Percentiles rank a stretch among this genome's conserved stretches.
These are phyloP conservation scores for Drosophila glabriapex DNA, from an alignment of 2,888 invertebrate genomes.

Conservation along the genomic window DNA sequence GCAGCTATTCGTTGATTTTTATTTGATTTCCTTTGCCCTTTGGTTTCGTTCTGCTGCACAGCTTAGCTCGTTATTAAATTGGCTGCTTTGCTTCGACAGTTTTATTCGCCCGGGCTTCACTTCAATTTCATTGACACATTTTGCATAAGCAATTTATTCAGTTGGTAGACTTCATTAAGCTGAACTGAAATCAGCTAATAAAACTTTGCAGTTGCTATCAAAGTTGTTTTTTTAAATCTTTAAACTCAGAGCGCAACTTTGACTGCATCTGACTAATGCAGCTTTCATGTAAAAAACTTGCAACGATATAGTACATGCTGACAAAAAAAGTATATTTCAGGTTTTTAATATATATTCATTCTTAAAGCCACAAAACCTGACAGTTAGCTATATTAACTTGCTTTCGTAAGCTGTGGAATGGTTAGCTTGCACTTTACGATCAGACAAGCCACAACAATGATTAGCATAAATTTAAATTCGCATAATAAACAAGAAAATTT, in stretches of 20 bases:
- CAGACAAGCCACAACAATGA: slow-evolving; percentile 52
- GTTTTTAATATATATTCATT: slow-evolving; percentile 33
- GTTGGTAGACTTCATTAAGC: slow-evolving; percentile 35
- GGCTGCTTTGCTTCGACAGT: slow-evolving; percentile 38
- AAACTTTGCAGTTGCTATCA: slow-evolving; percentile 20
- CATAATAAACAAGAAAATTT: slow-evolving; percentile 66
- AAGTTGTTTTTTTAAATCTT: slow-evolving; percentile 10
- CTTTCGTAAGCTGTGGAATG: slow-evolving; percentile 17
- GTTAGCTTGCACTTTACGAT: slow-evolving; percentile 39
- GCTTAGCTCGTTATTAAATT: slow-evolving; percentile 48
- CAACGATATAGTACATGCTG: neutral
- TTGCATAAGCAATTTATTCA: slow-evolving; percentile 44
- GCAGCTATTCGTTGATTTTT: slow-evolving; percentile 17
- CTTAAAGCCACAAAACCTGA: slow-evolving; percentile 22
- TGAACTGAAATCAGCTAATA: slow-evolving; percentile 30
- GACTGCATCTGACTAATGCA: slow-evolving; percentile 20
- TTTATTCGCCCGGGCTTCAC: slow-evolving; percentile 35
- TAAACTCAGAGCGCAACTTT: slow-evolving; percentile 1
- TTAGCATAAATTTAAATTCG: slow-evolving; percentile 78
- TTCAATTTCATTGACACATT: slow-evolving; percentile 40
- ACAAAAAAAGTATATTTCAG: slow-evolving; percentile 3
- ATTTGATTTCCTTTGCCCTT: slow-evolving; percentile 22
- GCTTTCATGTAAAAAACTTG: slow-evolving; percentile 4
- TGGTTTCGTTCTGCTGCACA: slow-evolving; percentile 8
- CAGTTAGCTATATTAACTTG: slow-evolving; percentile 27